Conservation (phyloP, 2,113 vertebrate species). For the Mastomys coucha region DNA sequence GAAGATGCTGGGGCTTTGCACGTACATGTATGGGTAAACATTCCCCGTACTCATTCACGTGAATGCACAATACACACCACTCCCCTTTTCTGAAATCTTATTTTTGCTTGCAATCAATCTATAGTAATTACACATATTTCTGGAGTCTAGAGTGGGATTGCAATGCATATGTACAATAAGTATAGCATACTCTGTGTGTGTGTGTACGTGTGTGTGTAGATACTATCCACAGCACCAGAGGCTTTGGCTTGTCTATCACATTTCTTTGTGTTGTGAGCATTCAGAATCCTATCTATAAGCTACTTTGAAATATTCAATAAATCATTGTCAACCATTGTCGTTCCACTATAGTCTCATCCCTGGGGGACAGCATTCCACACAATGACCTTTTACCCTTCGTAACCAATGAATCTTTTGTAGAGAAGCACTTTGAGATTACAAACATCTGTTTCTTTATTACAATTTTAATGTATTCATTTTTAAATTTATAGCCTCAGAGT, state of each 20-base stretch:
- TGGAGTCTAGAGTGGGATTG: not conserved
- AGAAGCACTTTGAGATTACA: conserved; percentile 2
- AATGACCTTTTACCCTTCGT: not conserved
- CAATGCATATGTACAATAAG: not conserved
- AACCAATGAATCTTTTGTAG: not conserved
- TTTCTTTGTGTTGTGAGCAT: not conserved
- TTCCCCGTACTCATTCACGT: not conserved
- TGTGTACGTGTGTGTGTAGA: no score
- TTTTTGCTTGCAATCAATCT: not conserved
- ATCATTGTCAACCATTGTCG: not conserved
- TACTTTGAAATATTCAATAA: not conserved
- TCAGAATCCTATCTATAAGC: not conserved
- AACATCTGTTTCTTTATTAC: not conserved
- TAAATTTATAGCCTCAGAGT: not conserved
- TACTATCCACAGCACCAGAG: no score
- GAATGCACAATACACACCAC: not conserved
- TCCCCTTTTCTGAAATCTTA: not conserved
- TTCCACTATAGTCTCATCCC: not conserved
- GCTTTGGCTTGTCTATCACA: not conserved
- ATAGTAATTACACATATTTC: not conserved
- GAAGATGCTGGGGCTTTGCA: not conserved
- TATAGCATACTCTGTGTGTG: no score
- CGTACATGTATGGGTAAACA: not conserved
- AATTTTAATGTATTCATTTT: conserved; percentile 37
- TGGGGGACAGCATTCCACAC: not conserved